Percentiles rank a stretch among this genome's conserved stretches.
Conservation (phyloP, 2,797 vertebrate species). For the Microcaecilia unicolor region DNA sequence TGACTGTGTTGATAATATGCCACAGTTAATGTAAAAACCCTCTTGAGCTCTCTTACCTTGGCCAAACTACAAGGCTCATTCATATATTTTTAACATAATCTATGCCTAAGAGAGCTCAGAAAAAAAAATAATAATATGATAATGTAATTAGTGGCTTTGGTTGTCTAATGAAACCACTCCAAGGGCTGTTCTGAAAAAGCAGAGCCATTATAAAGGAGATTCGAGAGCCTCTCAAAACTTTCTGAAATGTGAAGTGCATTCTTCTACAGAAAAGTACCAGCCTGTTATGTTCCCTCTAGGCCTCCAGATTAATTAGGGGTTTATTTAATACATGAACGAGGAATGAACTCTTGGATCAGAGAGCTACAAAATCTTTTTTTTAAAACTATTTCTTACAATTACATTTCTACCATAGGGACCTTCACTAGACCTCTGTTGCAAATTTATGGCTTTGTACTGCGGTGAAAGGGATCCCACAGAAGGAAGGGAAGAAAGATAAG, state of each 20-base stretch:
- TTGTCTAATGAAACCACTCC: slow-evolving; percentile 49
- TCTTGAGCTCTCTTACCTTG: no score
- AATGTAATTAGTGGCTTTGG: slow-evolving; percentile 55
- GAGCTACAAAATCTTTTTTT: slow-evolving; percentile 50
- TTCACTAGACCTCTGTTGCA: slow-evolving; percentile 43
- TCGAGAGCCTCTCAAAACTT: slow-evolving; percentile 59
- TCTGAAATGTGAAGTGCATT: slow-evolving; percentile 47
- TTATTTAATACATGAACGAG: slow-evolving; percentile 54
- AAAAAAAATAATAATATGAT: slow-evolving; percentile 64
- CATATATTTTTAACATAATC: no score
- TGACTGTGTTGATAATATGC: no score
- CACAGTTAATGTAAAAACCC: no score
- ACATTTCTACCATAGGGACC: slow-evolving; percentile 46
- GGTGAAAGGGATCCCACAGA: no score
- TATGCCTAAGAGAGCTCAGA: slow-evolving; percentile 34
- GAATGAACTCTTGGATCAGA: slow-evolving; percentile 46
- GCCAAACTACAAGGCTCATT: no score
- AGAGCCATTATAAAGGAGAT: slow-evolving; percentile 41
- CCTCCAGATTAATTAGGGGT: slow-evolving; percentile 58
- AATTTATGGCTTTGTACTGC: slow-evolving; percentile 25
- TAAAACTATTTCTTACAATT: slow-evolving; percentile 48
- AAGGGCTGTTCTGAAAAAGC: no score
- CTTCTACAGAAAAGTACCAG: slow-evolving; percentile 43
- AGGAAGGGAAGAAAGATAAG: no score
- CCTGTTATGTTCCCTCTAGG: slow-evolving; percentile 48